Conservation (phyloP, 1,140 invertebrate genomes). For the Scylla paramamosain region DNA sequence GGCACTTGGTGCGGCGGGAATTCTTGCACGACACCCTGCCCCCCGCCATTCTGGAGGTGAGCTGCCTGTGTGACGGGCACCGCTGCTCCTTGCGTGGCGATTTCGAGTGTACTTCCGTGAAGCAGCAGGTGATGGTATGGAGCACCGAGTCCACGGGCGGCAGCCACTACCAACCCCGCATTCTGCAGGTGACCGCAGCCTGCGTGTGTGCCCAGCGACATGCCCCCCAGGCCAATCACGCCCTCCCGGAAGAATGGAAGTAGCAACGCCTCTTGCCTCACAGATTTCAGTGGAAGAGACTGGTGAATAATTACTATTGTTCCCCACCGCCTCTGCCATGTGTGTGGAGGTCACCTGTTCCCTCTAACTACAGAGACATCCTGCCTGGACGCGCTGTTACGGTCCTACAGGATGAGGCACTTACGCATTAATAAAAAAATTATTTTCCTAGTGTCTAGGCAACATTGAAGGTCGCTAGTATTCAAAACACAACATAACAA, state of each 20-base stretch:
- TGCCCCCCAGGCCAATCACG: neutral
- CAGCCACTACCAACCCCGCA: neutral
- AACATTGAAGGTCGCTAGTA: no score
- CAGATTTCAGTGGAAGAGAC: neutral
- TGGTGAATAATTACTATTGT: neutral
- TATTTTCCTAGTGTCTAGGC: no score
- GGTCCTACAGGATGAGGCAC: no score
- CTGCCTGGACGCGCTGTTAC: no score
- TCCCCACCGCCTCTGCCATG: no score
- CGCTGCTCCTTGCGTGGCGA: conserved; percentile 39
- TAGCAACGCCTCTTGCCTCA: neutral
- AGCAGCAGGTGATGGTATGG: conserved; percentile 32
- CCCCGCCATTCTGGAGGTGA: conserved; percentile 57
- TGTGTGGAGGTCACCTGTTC: no score
- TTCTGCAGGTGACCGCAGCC: conserved; percentile 37
- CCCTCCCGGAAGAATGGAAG: neutral
- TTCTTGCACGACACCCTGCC: conserved; percentile 47
- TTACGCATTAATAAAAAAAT: no score
- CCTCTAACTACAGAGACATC: no score
- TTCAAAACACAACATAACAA: no score
- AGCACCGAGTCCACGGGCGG: neutral
- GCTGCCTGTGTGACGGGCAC: conserved; percentile 62
- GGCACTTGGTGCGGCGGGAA: conserved; percentile 54
- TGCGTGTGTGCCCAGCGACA: conserved; percentile 66
- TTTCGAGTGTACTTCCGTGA: conserved; percentile 55